Conservation (phyloP, 2,113 vertebrate genomes). For the Camelus bactrianus region DNA sequence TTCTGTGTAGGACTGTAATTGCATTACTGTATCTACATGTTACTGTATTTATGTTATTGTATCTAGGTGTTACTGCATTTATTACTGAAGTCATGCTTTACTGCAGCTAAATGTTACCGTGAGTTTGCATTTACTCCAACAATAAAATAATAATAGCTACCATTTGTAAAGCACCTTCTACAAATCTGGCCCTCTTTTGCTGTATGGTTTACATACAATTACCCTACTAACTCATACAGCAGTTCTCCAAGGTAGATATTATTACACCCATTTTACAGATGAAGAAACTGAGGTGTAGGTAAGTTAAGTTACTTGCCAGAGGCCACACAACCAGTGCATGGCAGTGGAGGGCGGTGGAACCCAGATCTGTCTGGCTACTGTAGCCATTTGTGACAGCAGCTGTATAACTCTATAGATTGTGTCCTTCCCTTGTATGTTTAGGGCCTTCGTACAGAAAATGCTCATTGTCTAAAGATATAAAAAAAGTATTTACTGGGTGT, state of each 20-base stretch:
- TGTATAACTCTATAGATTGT: background rate
- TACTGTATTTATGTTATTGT: background rate
- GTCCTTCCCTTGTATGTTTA: no score
- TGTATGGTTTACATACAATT: background rate
- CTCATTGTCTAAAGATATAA: background rate
- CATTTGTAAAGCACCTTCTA: background rate
- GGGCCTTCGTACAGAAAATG: background rate
- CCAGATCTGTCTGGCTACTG: background rate
- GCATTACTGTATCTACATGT: background rate
- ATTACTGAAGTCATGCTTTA: constrained; percentile 24
- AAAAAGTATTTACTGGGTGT: constrained; percentile 20
- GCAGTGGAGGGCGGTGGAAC: background rate
- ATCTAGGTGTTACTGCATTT: background rate
- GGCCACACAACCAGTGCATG: background rate
- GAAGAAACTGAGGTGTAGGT: background rate
- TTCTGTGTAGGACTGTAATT: background rate
- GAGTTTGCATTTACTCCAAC: constrained; percentile 5
- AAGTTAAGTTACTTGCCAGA: background rate
- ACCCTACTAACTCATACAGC: background rate
- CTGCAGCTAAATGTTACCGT: background rate
- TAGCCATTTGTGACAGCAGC: background rate
- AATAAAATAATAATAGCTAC: constrained; percentile 53
- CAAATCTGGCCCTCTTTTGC: background rate
- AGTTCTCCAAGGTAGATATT: background rate
- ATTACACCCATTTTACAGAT: constrained; percentile 32